Evolutionary conservation across 2,797 vertebrate genomes (phyloP).

Genomic region (Gymnopithys bicolor): DNA sequence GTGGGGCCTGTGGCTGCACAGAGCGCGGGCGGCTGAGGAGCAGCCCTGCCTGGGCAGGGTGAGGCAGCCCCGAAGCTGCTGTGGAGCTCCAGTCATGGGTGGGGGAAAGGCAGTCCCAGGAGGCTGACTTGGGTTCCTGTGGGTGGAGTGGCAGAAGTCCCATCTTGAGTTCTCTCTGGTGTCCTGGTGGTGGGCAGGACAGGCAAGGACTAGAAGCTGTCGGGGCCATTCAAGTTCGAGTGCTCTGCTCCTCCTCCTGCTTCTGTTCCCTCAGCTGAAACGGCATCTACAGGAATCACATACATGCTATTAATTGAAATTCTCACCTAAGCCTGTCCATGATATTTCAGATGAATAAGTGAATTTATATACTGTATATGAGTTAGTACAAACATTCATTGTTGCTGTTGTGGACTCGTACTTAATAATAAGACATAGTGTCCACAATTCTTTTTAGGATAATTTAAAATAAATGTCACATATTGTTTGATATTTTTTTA

Average conservation of each 20-base stretch:
- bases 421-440: not conserved
- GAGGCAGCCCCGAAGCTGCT: too few species aligned
- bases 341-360: not conserved
- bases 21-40: not conserved
- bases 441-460: not conserved
- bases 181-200: not conserved
- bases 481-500: not conserved
- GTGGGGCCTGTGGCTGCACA: not conserved
- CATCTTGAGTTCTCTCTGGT: too few species aligned
- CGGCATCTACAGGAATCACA: not conserved
- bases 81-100: too few species aligned
- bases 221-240: not conserved
- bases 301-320: not conserved
- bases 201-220: not conserved
- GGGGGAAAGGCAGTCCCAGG: too few species aligned
- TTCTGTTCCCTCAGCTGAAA: not conserved
- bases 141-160: too few species aligned
- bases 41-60: too few species aligned
- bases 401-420: not conserved
- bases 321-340: not conserved
- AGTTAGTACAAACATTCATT: not conserved
- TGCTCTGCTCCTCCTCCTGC: not conserved
- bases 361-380: not conserved
- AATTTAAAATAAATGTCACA: not conserved
- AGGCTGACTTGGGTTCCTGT: not conserved